Evolutionary conservation across 2,797 vertebrate genomes (phyloP).

Genomic region (Smutsia gigantea): DNA sequence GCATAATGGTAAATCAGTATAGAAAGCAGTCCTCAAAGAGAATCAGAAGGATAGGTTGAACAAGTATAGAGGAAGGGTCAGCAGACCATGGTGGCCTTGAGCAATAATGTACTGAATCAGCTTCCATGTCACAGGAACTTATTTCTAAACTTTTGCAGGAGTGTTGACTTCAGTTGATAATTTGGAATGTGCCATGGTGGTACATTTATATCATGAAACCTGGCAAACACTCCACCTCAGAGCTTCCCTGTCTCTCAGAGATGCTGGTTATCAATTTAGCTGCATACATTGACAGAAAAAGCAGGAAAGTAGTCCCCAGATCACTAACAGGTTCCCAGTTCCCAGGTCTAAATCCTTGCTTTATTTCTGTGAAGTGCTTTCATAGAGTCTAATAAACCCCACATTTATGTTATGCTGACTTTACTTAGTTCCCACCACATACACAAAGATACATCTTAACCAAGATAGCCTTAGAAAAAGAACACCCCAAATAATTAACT

Average conservation of each 20-base stretch:
- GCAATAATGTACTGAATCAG: neutral
- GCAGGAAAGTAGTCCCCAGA: neutral
- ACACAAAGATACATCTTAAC: neutral
- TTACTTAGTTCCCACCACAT: neutral
- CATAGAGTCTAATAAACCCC: neutral
- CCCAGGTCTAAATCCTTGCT: neutral
- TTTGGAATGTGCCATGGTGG: neutral
- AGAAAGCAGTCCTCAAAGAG: neutral
- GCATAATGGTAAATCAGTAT: neutral
- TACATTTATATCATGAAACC: neutral
- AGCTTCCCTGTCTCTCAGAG: neutral
- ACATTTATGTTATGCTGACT: neutral
- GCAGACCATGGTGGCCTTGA: neutral
- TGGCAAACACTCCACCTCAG: neutral
- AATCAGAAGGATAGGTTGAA: neutral
- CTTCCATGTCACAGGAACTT: neutral
- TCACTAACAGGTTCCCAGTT: neutral
- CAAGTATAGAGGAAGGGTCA: neutral
- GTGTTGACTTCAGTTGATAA: neutral
- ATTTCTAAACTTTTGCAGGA: neutral
- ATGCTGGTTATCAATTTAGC: neutral
- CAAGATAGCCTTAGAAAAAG: neutral
- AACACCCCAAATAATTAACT: neutral
- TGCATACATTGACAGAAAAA: neutral
- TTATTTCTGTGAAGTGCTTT: conserved; percentile 13